Percentiles rank a stretch among this genome's conserved stretches.
Conservation (phyloP, 2,888 invertebrate species). For the Emmelina monodactyla region DNA sequence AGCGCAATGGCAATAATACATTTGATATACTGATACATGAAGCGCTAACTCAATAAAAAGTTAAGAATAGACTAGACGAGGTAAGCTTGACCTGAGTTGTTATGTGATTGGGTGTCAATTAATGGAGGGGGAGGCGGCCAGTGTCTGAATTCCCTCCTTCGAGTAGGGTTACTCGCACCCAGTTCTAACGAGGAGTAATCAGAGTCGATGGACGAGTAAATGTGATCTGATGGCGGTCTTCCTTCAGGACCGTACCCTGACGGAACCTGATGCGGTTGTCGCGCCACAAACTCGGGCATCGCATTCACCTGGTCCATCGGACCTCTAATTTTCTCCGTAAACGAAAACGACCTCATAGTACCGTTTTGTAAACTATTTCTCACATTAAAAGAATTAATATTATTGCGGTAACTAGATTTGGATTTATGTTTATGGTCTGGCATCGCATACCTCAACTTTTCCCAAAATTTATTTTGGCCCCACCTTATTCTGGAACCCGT, state of each 20-base stretch:
- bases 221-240: slow-evolving; percentile 85
- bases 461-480: slow-evolving; percentile 95
- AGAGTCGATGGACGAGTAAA: slow-evolving; percentile 90
- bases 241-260: slow-evolving; percentile 60
- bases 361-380: slow-evolving; percentile 69
- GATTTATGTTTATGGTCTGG: slow-evolving; percentile 71
- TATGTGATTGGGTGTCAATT: slow-evolving; percentile 40
- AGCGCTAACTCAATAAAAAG: slow-evolving; percentile 48
- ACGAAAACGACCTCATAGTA: slow-evolving; percentile 68
- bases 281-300: slow-evolving; percentile 67
- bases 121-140: slow-evolving; percentile 57
- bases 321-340: slow-evolving; percentile 57
- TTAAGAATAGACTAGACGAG: slow-evolving; percentile 57
- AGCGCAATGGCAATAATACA: slow-evolving; percentile 50
- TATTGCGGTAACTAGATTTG: slow-evolving; percentile 73
- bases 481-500: slow-evolving; percentile 84
- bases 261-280: slow-evolving; percentile 39
- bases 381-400: slow-evolving; percentile 85
- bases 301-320: slow-evolving; percentile 61
- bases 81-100: slow-evolving; percentile 49
- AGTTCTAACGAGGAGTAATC: slow-evolving; percentile 85
- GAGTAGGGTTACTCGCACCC: slow-evolving; percentile 54
- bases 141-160: slow-evolving; percentile 50
- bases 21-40: slow-evolving; percentile 38
- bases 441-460: slow-evolving; percentile 87